Evolutionary conservation across 2,113 vertebrate genomes (phyloP), one percentile per base, ranked within the genome.

Genomic region (Thalassoma bifasciatum): DNA sequence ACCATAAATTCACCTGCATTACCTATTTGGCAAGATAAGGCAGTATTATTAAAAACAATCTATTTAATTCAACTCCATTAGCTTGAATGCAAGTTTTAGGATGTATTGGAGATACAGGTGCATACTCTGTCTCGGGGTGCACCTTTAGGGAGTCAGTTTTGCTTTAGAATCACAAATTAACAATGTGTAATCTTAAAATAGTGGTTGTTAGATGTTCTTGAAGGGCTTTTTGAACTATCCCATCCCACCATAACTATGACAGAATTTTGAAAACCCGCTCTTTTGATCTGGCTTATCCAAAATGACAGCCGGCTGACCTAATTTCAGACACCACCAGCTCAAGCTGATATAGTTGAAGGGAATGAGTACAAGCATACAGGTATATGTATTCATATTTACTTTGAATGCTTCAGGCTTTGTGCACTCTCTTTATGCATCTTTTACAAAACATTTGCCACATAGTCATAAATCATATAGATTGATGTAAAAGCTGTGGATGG

Each of bases 281-380:
- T 86, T 85, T 57, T 86, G 83, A 72, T 75, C 77, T 75, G 21
- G 79, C 81, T 88, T 76, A 89, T 91, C 67, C 64, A 80, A 82
- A 84, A 84, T 85, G 60, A 85, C 78, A 84, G 64, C 75, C 56
- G 73, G 47, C 36, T 88, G 89, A 91, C 88, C 90, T 87, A 17
- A 86, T 85, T 92, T 85, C 59, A 74, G 70, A 54, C 30, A n/a
- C 81, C 77, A 77, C 36, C 53, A 62, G 62, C 64, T 63, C 42
- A 62, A 82, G 76, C 84, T 75, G 72, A 72, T 74, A 86, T 84
- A 79, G 81, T 87, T 83, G 65, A 87, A 75, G 47, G 84, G 87
- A 88, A 88, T 87, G 84, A 8, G 36, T 65, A 62, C 59, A 65
- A 52, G 62, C 42, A 66, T 57, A 59, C 34, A 63, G 44, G 72